Percentiles rank a stretch among this genome's conserved stretches.
Evolutionary conservation across 2,888 invertebrate species (phyloP).

Genomic region (Sepiola atlantica): DNA sequence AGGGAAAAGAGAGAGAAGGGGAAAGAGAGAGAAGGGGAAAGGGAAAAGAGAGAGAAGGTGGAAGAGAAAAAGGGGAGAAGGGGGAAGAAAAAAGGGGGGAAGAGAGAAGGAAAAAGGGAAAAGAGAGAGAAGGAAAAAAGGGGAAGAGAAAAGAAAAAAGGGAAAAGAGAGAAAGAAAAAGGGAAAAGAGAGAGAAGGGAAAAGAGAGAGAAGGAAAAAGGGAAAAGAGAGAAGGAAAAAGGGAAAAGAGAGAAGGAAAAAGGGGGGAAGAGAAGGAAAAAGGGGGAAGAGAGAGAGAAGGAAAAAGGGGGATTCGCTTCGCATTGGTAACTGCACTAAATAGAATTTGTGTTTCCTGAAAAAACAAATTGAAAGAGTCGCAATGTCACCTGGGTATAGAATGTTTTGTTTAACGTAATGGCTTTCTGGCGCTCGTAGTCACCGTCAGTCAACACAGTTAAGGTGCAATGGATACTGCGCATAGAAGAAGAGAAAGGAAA

Average conservation of each 20-base stretch:
- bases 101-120: not conserved
- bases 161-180: not conserved
- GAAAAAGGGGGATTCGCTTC: not conserved
- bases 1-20: not conserved
- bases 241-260: not conserved
- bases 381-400: too few relatives aligned
- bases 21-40: not conserved
- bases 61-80: not conserved
- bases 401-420: too few relatives aligned
- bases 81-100: not conserved
- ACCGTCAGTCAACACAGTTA: too few relatives aligned
- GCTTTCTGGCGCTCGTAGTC: too few relatives aligned
- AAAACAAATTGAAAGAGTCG: too few relatives aligned
- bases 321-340: not conserved
- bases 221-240: not conserved
- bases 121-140: not conserved
- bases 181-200: not conserved
- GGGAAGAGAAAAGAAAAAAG: not conserved
- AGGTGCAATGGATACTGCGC: too few relatives aligned
- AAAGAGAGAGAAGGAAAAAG: not conserved
- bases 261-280: not conserved
- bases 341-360: too few relatives aligned
- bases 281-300: not conserved
- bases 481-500: too few relatives aligned
- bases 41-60: rapidly evolving